Conservation (phyloP, 2,797 vertebrate genomes). For the Pogonophryne albipinna region DNA sequence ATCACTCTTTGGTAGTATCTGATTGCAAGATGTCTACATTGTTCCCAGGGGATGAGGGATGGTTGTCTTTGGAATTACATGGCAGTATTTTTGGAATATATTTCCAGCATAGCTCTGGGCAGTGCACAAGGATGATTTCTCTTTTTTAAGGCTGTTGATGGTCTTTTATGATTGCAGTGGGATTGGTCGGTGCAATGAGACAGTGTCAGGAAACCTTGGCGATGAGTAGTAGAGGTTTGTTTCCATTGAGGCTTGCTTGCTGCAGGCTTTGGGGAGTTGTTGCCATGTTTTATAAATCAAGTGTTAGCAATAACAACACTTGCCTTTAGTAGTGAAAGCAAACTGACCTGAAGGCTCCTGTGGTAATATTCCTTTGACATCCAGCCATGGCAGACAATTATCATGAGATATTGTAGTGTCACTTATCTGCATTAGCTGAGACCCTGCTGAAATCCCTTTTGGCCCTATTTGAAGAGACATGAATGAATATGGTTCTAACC, state of each 20-base stretch:
- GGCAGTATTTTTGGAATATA: slow-evolving; percentile 25
- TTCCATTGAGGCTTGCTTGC: slow-evolving; percentile 15
- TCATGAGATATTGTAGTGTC: slow-evolving; percentile 36
- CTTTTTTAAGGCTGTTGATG: slow-evolving; percentile 2
- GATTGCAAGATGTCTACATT: slow-evolving; percentile 21
- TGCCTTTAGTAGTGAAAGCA: slow-evolving; percentile 24
- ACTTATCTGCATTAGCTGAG: slow-evolving; percentile 39
- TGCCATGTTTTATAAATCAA: slow-evolving; percentile 8
- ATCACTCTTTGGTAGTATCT: slow-evolving; percentile 3
- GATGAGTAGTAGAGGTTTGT: slow-evolving; percentile 17
- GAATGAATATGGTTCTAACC: slow-evolving; percentile 63
- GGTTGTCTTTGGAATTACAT: slow-evolving; percentile 24
- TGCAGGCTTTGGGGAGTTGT: slow-evolving; percentile 7
- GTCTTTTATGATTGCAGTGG: slow-evolving; percentile 28
- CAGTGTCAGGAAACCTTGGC: slow-evolving; percentile 17
- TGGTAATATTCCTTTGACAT: slow-evolving; percentile 19
- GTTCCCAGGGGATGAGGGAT: slow-evolving; percentile 19
- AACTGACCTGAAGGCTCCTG: slow-evolving; percentile 19
- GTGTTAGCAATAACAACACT: slow-evolving; percentile 7
- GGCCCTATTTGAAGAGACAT: slow-evolving; percentile 52
- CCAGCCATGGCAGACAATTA: slow-evolving; percentile 33
- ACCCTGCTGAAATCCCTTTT: slow-evolving; percentile 50
- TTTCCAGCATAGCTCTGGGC: slow-evolving; percentile 18
- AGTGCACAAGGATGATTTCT: slow-evolving; percentile 35
- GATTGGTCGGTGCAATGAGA: slow-evolving; percentile 31